Percentiles rank a stretch among this genome's conserved stretches.
phyloP scores from a whole-genome alignment of 1,140 invertebrate genomes.

The Marisa cornuarietis region DNA sequence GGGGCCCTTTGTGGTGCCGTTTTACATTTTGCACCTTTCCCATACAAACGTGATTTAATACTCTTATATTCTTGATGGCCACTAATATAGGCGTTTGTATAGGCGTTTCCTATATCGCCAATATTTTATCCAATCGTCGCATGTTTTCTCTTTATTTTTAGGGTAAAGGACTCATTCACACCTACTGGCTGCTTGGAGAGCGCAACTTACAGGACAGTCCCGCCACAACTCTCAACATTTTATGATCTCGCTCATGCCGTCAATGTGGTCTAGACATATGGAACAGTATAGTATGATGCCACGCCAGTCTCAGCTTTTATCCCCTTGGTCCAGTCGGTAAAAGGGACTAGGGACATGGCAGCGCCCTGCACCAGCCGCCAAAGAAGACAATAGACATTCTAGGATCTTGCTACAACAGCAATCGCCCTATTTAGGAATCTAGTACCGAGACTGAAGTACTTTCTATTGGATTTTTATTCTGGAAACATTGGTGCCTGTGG shows the following conservation, averaged over 20 bases:
- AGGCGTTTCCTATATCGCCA: too few relatives aligned
- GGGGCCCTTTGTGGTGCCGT: neutral
- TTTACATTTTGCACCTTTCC: neutral
- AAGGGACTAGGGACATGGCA: too few relatives aligned
- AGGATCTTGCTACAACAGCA: too few relatives aligned
- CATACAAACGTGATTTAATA: neutral
- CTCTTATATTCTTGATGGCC: too few relatives aligned
- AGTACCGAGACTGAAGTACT: too few relatives aligned
- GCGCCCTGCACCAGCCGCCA: too few relatives aligned
- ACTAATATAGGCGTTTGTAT: neutral
- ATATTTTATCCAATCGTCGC: neutral
- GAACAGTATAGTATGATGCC: neutral
- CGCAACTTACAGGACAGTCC: constrained; percentile 6
- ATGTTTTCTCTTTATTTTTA: constrained; percentile 58
- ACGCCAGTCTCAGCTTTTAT: neutral
- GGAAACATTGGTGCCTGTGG: too few relatives aligned
- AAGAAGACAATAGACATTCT: too few relatives aligned
- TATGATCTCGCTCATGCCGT: constrained; percentile 1
- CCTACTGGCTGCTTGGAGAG: constrained; percentile 83
- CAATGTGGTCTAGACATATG: neutral
- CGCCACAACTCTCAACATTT: constrained; percentile 10
- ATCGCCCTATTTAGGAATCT: too few relatives aligned
- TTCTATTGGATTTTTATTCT: too few relatives aligned
- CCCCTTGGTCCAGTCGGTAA: too few relatives aligned
- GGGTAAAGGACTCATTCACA: constrained; percentile 85